These are phyloP conservation scores for Drosophila mercatorum DNA, from an alignment of 2,888 invertebrate species.

Conservation along the genomic window DNA sequence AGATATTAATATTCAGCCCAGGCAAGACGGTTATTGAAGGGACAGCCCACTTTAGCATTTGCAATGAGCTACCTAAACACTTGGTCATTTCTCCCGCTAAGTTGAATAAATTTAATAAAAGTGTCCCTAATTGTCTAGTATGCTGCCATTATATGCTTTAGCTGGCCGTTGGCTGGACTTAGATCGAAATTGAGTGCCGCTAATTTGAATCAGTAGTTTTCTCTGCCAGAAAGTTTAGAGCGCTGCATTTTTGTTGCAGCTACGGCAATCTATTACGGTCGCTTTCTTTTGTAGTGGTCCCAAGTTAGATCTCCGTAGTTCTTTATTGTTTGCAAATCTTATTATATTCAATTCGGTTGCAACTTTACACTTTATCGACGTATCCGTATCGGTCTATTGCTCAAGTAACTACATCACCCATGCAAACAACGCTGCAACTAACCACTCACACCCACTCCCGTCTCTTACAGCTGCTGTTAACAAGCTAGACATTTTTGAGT, in stretches of 20 bases:
- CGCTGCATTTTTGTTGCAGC: slow-evolving; percentile 70
- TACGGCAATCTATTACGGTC: slow-evolving; percentile 56
- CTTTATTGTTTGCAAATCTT: slow-evolving; percentile 28
- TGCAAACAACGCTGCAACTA: slow-evolving; percentile 12
- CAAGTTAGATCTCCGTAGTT: slow-evolving; percentile 42
- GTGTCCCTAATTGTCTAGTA: slow-evolving; percentile 41
- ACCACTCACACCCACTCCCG: background rate
- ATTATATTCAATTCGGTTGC: slow-evolving; percentile 17
- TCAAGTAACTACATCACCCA: slow-evolving; percentile 38
- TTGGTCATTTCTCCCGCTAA: slow-evolving; percentile 65
- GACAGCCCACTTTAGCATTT: slow-evolving; percentile 35
- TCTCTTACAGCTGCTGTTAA: slow-evolving; percentile 41
- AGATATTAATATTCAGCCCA: slow-evolving; percentile 57
- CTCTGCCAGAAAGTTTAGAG: slow-evolving; percentile 56
- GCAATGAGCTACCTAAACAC: slow-evolving; percentile 41
- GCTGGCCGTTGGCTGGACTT: slow-evolving; percentile 59
- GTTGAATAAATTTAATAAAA: slow-evolving; percentile 78
- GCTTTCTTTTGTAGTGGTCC: slow-evolving; percentile 33
- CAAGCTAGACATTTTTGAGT: slow-evolving; percentile 49
- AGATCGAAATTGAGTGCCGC: slow-evolving; percentile 79
- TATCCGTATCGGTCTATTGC: slow-evolving; percentile 59
- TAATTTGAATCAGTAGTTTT: slow-evolving; percentile 78
- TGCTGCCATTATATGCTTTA: slow-evolving; percentile 68
- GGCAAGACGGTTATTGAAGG: slow-evolving; percentile 58
- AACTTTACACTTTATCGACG: slow-evolving; percentile 59